Evolutionary conservation across 2,113 vertebrate genomes (phyloP), one percentile per base, ranked within the genome.

Genomic region (Phoxinus phoxinus): DNA sequence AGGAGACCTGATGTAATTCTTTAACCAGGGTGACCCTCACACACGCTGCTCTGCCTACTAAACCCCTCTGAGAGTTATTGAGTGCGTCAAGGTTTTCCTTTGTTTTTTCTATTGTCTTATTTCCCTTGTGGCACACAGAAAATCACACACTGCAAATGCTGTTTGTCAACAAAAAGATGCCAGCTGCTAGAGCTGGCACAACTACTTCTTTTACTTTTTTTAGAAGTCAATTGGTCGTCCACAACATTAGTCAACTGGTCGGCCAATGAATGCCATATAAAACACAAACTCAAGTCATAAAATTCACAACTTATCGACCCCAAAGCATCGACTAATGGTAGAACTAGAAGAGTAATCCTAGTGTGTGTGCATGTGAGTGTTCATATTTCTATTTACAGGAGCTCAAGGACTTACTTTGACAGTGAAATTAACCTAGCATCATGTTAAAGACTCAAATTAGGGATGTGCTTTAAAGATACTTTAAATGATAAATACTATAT

Each of bases 401-500:
- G 23, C 41, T 46, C 25, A 73, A 73, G 71, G 5, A 37, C 6
- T n/a, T n/a, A 46, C 41, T 15, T 46, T 73, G 41, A 46, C 23
- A 15, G 46, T 53, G 46, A 76, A 51, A 76, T 76, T 76, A 76
- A 76, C 73, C 46, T 76, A 32, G 46, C 27, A 51, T 53, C 46
- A 76, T 30, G 12, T 25, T 2, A 2, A 81, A 30, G 41, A 67
- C 37, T 61, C 3, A 79, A 79, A 67, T 81, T 30, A 48, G 1
- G 9, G n/a, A 65, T 48, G 58, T 41, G 58, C 23, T 81, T 27
- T 46, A 63, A 17, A 13, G 59, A 81, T 67, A 15, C 79, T 67
- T 81, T 46, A 65, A 80, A 41, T 63, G 35, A 27, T 80, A 65
- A 81, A 67, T 30, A 81, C 79, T 81, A 67, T 67, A 65, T 81